Evolutionary conservation across 2,888 invertebrate genomes (phyloP), one percentile per base, ranked within the genome.

Genomic region (Nasonovia ribisnigri): DNA sequence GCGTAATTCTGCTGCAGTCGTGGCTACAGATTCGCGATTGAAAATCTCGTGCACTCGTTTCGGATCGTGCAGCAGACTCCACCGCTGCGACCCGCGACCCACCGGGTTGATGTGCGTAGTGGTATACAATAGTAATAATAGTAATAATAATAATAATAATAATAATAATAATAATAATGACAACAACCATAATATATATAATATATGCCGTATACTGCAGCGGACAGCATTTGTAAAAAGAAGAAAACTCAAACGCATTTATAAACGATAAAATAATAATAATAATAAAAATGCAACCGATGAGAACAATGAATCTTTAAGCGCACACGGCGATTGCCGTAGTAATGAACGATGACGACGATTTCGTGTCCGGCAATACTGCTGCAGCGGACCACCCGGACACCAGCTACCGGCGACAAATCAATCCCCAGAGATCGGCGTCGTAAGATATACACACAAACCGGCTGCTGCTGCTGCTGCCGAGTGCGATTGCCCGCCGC

Each of bases 341-440:
- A 57, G 54, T 54, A 93, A 93, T 90, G 93, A 93, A 89, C 93
- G 92, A 46, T 26, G 54, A 67, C 92, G 84, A 77, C 88, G 84
- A 60, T 86, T 93, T 93, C 93, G 93, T 86, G 93, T 90, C 90
- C 90, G n/a, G 90, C 42, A 77, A 77, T 77, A 77, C 36, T 77
- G 36, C 77, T 20, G 8, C 77, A 60, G 86, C 93, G 48, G 93
- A 93, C 93, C 93, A 93, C 93, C 93, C 93, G 93, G 93, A 43
- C 88, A 90, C 67, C 90, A 42, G 90, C 93, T 90, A 90, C 90
- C 86, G 90, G 60, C 93, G 93, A 93, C 93, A 93, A 93, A 93
- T 93, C 93, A 93, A 93, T 93, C 89, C 93, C 57, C 48, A 90
- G 89, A 93, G 93, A 93, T 93, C 90, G 88, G 77, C 88, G 6